phyloP scores from a whole-genome alignment of 2,888 invertebrate genomes.

The Silvanus unidentatus region DNA sequence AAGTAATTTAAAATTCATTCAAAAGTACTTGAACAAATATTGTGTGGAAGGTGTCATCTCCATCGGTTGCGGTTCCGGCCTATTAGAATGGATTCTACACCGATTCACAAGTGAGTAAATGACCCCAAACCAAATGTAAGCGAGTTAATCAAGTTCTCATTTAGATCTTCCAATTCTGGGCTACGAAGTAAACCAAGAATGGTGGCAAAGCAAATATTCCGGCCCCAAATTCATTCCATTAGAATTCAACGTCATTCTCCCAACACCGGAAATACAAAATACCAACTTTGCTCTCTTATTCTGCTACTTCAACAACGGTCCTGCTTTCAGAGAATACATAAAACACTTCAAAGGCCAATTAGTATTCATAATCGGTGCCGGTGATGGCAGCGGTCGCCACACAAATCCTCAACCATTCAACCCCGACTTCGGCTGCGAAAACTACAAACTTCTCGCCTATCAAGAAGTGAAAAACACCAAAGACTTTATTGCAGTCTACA shows the following conservation, averaged over 20 bases:
- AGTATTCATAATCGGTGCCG: constrained; percentile 71
- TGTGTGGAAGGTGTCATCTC: constrained; percentile 55
- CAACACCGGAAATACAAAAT: constrained; percentile 18
- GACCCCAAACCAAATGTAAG: constrained; percentile 3
- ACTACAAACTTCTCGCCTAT: too few relatives aligned
- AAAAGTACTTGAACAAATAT: constrained; percentile 44
- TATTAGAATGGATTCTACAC: constrained; percentile 74
- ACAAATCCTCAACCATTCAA: constrained; percentile 68
- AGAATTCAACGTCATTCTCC: constrained; percentile 42
- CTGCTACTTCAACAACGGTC: constrained; percentile 73
- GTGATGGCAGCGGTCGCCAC: constrained; percentile 55
- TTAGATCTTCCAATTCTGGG: constrained; percentile 52
- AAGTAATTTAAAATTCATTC: constrained; percentile 57
- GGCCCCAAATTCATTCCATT: constrained; percentile 65
- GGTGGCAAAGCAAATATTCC: constrained; percentile 76
- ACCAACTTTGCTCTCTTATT: constrained; percentile 60
- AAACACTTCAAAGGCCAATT: constrained; percentile 57
- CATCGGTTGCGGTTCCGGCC: constrained; percentile 73
- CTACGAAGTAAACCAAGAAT: constrained; percentile 69
- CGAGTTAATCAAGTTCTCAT: constrained; percentile 12
- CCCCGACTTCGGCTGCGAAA: constrained; percentile 49
- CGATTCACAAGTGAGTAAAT: constrained; percentile 55
- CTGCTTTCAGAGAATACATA: constrained; percentile 64
- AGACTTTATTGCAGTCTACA: constrained; percentile 63
- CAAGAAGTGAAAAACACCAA: constrained; percentile 57